These are phyloP conservation scores for Phrynosoma platyrhinos DNA, from an alignment of 2,113 vertebrate genomes.

Conservation along the genomic window DNA sequence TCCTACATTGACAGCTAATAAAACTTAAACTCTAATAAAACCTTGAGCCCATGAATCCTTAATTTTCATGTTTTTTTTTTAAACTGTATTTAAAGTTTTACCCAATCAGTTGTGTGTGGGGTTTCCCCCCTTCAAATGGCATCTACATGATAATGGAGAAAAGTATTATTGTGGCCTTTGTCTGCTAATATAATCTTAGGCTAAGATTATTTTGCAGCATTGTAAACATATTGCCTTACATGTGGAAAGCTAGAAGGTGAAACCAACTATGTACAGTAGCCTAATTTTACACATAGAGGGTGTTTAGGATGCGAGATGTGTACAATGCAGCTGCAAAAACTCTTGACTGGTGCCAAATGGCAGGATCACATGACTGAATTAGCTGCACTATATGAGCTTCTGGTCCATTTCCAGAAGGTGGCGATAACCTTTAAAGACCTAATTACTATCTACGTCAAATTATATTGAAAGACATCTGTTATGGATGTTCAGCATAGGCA, in stretches of 20 bases:
- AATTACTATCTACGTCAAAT: no score
- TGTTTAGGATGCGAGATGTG: not conserved
- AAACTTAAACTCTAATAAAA: not conserved
- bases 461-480: no score
- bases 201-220: no score
- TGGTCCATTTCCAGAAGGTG: not conserved
- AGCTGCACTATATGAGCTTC: not conserved
- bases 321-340: not conserved
- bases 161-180: not conserved
- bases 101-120: not conserved
- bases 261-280: not conserved
- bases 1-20: not conserved
- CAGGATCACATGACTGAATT: not conserved
- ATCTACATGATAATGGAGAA: not conserved
- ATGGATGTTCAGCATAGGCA: no score
- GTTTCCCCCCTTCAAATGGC: no score
- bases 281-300: not conserved
- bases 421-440: no score
- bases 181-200: not conserved
- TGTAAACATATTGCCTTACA: not conserved
- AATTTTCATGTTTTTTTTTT: not conserved
- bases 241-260: not conserved
- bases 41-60: not conserved
- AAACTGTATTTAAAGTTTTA: not conserved
- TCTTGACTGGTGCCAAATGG: not conserved